Base-by-base conservation (phyloP, 2,797 vertebrate genomes). In the Phrynocephalus guinanensis region DNA sequence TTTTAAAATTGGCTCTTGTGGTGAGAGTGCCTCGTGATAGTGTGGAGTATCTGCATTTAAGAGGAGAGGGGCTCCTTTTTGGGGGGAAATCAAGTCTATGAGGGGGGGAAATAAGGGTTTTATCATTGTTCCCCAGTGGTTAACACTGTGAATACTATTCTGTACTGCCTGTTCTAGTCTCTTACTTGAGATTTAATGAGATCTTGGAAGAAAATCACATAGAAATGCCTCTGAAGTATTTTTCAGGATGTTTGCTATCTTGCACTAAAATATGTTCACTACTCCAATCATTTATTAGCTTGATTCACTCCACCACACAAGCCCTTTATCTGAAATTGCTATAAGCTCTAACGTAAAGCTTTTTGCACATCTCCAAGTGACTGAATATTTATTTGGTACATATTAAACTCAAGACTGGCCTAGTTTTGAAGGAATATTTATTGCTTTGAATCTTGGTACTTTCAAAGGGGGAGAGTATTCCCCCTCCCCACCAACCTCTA, bases 291-390 rank as follows among this genome's bases (percentile, higher is more conserved):
- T 97, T 97, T 97, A 90, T 96, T 97, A 96, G 96, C 94, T 97
- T 96, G 97, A 97, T 97, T 97, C 97, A 97, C 96, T 97, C 96
- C 93, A 95, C 95, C 96, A 96, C 95, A 95, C 96, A 90, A 88
- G 90, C 91, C 94, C 95, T 97, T 97, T 97, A 97, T 98, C 97
- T 94, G 95, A 97, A 97, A 98, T 97, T 96, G 96, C 95, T 95
- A 83, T 94, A 94, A 97, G 96, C 96, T 89, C 91, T 95, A 96
- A 96, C 95, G 92, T 93, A 95, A 93, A 93, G 90, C 93, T 90
- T 96, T 96, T 95, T 94, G 93, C 91, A 94, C 96, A 93, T 92
- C 92, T 95, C 95, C 95, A 97, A 97, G 96, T 97, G 96, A 95
- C 90, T 91, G 96, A 97, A 95, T 97, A 96, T 97, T 97, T 97